A percentile compares a stretch with the other conserved stretches of the same genome.
Evolutionary conservation across 2,113 vertebrate species (phyloP).

Genomic region (Canis aureus): DNA sequence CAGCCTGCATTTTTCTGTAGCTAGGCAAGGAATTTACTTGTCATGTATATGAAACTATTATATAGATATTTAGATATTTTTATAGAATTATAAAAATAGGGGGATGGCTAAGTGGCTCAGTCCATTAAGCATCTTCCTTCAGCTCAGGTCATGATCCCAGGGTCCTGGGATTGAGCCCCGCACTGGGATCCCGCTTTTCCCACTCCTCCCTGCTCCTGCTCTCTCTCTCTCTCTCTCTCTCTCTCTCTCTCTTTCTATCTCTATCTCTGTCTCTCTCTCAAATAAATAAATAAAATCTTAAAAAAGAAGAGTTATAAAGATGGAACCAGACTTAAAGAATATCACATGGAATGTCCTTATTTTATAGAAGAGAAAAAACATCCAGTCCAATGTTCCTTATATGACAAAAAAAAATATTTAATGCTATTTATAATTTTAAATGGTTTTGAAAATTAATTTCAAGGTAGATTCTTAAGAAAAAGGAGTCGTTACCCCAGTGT

Average conservation of each 20-base stretch:
- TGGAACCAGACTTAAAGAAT: background rate
- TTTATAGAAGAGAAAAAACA: conserved; percentile 23
- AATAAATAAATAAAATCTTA: no score
- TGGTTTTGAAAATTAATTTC: conserved; percentile 43
- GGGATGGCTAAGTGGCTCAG: no score
- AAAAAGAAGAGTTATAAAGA: conserved; percentile 6
- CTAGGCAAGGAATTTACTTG: conserved; percentile 2
- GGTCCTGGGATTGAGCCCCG: no score
- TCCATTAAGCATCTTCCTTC: no score
- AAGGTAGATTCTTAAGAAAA: conserved; percentile 37
- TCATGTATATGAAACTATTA: background rate
- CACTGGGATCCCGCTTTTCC: no score
- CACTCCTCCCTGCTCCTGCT: no score
- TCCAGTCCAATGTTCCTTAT: background rate
- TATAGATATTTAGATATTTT: background rate
- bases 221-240: no score
- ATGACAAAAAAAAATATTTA: background rate
- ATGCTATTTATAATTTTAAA: conserved; percentile 11
- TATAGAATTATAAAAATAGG: conserved; percentile 16
- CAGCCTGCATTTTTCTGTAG: conserved; percentile 1
- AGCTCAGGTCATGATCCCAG: no score
- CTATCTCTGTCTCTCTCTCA: no score
- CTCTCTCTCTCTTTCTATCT: no score
- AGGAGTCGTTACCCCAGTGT: background rate
- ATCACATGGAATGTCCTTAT: conserved; percentile 15